These are phyloP conservation scores for Trichacis sp. DNA, from an alignment of 2,888 invertebrate species.

Conservation along the genomic window DNA sequence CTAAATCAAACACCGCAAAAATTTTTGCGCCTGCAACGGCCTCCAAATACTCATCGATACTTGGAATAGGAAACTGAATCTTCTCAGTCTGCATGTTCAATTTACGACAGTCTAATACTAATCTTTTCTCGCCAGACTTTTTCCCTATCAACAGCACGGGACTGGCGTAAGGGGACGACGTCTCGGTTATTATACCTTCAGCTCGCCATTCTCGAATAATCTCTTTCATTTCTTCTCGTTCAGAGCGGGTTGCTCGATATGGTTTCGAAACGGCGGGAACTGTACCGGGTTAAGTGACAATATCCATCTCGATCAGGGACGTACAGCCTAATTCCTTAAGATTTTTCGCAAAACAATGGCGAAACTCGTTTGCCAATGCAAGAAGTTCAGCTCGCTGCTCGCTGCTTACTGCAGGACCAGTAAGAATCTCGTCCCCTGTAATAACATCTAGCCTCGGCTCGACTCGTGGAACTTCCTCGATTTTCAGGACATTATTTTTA, in stretches of 20 bases:
- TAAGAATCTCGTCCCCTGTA: no score
- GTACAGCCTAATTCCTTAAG: conserved; percentile 12
- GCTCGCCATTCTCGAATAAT: conserved; percentile 34
- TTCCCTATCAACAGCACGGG: conserved; percentile 39
- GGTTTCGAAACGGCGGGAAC: conserved; percentile 19
- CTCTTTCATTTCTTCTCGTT: conserved; percentile 27
- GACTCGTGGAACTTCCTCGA: no score
- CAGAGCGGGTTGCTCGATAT: conserved; percentile 17
- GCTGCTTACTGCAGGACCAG: no score
- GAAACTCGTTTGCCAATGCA: no score
- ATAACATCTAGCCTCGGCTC: no score
- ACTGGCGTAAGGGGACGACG: conserved; percentile 32
- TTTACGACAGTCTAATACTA: conserved; percentile 40
- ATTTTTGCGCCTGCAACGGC: conserved; percentile 7
- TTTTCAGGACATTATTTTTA: no score
- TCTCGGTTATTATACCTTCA: conserved; percentile 31
- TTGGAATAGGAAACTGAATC: conserved; percentile 27
- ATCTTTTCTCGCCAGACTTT: conserved; percentile 35
- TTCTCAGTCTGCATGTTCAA: conserved; percentile 32
- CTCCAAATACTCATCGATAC: conserved; percentile 34
- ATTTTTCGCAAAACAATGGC: not conserved
- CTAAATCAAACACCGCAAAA: conserved; percentile 24
- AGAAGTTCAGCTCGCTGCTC: no score
- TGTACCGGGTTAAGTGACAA: conserved; percentile 2
- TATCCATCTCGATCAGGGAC: conserved; percentile 17